Evolutionary conservation across 2,113 vertebrate genomes (phyloP), one percentile per base, ranked within the genome.

Genomic region (Solea solea): DNA sequence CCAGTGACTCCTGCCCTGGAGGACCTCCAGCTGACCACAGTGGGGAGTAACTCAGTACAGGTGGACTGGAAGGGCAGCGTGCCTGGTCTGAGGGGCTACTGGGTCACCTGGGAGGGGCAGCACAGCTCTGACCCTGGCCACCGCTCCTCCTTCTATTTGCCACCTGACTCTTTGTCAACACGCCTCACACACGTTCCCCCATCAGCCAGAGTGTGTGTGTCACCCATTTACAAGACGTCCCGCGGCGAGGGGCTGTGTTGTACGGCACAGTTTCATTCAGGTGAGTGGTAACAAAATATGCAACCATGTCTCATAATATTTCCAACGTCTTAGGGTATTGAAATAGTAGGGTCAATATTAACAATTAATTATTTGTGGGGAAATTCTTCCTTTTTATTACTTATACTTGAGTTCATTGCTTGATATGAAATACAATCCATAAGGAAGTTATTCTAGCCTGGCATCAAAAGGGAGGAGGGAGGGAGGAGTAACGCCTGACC

Each of bases 171-270:
- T 39, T 90, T 84, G 66, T 95, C 94, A 3, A 94, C 95, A 4
- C 89, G 94, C 2, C 92, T 96, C 16, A 86, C 82, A 0, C 82
- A 90, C 8, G 86, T 96, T 53, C 83, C 93, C 2, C 91, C 90
- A 25, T 63, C 73, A 0, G 86, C 90, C 12, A 78, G 84, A 16
- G 93, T 97, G 14, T 97, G 96, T 0, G 96, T 97, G 13, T 94
- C 90, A 50, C 94, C 96, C 7, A 34, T 96, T 49, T 97, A 96
- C 90, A 56, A 77, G 55, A 78, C 62, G 0, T 92, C 88, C 2
- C 74, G 90, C 0, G 95, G 95, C 8, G 86, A 80, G 9, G 91
- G 92, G 9, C 89, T 96, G 3, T 97, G 96, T 69, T 95, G 95
- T 83, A 82, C 65, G 0, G 86, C 92, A 16, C 90, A 14, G 73